phyloP scores from a whole-genome alignment of 1,140 invertebrate genomes.

The Bombus waltoni region DNA sequence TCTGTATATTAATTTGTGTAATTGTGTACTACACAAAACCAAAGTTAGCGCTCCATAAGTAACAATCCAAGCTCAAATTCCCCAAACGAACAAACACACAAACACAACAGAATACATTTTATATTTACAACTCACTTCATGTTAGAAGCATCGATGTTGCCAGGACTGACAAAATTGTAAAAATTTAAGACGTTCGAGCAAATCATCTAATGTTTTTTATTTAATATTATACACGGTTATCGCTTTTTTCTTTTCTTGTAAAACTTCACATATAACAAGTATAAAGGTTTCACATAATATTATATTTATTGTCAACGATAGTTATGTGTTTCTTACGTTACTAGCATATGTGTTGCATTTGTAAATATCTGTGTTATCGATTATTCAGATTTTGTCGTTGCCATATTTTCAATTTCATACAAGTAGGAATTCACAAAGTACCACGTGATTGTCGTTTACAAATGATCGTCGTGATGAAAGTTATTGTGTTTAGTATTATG shows the following conservation, averaged over 20 bases:
- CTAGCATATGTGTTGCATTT: neutral
- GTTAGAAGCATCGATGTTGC: neutral
- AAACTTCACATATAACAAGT: neutral
- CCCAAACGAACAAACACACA: too few relatives aligned
- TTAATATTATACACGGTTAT: neutral
- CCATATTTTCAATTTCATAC: constrained; percentile 48
- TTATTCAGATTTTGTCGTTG: constrained; percentile 44
- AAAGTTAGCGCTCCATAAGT: too few relatives aligned
- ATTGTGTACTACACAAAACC: too few relatives aligned
- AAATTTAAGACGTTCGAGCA: constrained; percentile 2
- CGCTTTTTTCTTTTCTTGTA: neutral
- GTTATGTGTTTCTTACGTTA: neutral
- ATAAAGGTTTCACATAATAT: neutral
- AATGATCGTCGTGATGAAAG: constrained; percentile 54
- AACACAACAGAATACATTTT: neutral
- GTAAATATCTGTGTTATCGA: constrained; percentile 41
- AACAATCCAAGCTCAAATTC: too few relatives aligned
- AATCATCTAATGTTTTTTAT: constrained; percentile 2
- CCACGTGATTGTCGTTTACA: constrained; percentile 66
- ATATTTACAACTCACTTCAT: neutral
- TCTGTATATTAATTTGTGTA: too few relatives aligned
- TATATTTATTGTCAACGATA: neutral
- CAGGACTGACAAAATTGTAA: constrained; percentile 8
- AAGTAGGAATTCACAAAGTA: constrained; percentile 35
- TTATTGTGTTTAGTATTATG: constrained; percentile 22